These are phyloP conservation scores for Andrena cerasifolii DNA, from an alignment of 1,140 invertebrate genomes.

Conservation along the genomic window DNA sequence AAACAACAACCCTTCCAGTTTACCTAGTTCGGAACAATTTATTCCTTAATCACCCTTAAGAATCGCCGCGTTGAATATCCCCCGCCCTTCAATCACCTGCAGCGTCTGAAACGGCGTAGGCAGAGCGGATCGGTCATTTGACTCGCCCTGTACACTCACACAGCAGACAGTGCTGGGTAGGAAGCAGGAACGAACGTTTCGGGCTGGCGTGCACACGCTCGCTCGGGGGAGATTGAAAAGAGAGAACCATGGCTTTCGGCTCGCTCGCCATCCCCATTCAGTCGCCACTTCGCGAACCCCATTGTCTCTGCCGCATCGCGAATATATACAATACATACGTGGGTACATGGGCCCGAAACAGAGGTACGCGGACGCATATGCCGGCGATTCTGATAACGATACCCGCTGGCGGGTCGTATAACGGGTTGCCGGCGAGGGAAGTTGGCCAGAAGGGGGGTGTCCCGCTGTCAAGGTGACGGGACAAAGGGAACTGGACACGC, in stretches of 20 bases:
- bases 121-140: too few relatives aligned
- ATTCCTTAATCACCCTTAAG: too few relatives aligned
- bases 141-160: neutral
- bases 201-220: neutral
- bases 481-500: neutral
- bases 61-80: too few relatives aligned
- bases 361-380: neutral
- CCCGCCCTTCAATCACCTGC: too few relatives aligned
- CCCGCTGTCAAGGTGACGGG: neutral
- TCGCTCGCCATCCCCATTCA: conserved; percentile 3
- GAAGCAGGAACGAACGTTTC: neutral
- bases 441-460: neutral
- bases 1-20: too few relatives aligned
- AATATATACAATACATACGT: neutral
- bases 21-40: too few relatives aligned
- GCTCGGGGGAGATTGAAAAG: conserved; percentile 12
- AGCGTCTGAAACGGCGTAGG: too few relatives aligned
- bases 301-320: conserved; percentile 23
- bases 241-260: conserved; percentile 6
- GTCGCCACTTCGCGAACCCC: conserved; percentile 25
- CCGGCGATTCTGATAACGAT: conserved; percentile 43
- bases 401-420: conserved; percentile 1
- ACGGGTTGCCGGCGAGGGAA: neutral
- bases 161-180: neutral
- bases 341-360: conserved; percentile 17